phyloP scores from a whole-genome alignment of 2,888 invertebrate genomes.

The Actias luna region DNA sequence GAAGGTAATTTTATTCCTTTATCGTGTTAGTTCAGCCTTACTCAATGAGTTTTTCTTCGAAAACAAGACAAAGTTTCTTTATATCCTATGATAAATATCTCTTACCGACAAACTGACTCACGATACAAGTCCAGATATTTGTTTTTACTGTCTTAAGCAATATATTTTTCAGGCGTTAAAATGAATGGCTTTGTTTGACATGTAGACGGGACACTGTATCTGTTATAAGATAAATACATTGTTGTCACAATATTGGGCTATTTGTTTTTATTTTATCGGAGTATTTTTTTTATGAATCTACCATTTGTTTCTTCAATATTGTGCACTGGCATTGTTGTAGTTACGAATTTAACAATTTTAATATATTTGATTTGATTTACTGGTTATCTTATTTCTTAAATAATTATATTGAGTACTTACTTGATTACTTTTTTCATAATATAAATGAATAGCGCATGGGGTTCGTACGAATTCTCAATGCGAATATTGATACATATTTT shows the following conservation, averaged over 20 bases:
- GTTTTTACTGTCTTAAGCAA: not conserved
- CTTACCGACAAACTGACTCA: conserved; percentile 8
- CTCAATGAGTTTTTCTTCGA: conserved; percentile 6
- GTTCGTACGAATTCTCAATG: no score
- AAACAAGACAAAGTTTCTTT: conserved; percentile 4
- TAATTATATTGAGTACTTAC: no score
- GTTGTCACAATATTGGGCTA: conserved; percentile 5
- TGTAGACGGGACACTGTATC: not conserved
- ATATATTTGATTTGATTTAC: no score
- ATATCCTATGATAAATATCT: conserved; percentile 9
- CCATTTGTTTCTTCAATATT: not conserved
- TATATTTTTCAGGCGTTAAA: conserved; percentile 1
- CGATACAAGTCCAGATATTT: not conserved
- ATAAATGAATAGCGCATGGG: no score
- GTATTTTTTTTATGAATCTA: not conserved
- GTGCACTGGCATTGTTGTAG: no score
- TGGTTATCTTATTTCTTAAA: no score
- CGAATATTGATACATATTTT: no score
- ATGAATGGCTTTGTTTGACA: conserved; percentile 1
- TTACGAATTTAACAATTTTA: no score
- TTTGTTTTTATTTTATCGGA: conserved; percentile 1
- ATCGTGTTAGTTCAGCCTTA: not conserved
- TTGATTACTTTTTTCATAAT: no score
- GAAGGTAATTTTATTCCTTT: not conserved
- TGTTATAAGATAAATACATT: conserved; percentile 14